Percentiles rank a stretch among this genome's conserved stretches.
These are phyloP conservation scores for Odocoileus hemionus DNA, from an alignment of 2,113 vertebrate genomes.

Conservation along the genomic window DNA sequence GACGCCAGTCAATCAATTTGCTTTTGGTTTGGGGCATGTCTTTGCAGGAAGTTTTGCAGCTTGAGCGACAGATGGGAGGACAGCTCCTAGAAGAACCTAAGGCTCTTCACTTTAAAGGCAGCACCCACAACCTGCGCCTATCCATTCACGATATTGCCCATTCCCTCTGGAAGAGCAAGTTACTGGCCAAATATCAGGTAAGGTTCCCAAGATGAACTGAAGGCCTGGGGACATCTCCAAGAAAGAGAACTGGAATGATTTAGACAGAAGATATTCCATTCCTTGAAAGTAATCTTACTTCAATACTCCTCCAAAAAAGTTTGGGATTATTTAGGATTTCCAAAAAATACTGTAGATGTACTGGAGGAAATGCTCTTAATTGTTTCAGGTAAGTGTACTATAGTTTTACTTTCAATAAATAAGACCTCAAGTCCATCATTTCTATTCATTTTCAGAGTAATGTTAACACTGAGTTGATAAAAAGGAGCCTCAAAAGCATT, in stretches of 20 bases:
- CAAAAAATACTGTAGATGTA: neutral
- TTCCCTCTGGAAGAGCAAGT: slow-evolving; percentile 95
- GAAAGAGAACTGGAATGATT: neutral
- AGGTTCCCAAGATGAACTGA: neutral
- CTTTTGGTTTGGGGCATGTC: slow-evolving; percentile 32
- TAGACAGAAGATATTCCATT: neutral
- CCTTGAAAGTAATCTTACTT: neutral
- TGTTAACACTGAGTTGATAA: neutral
- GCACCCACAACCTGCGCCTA: slow-evolving; percentile 93
- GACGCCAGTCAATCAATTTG: neutral
- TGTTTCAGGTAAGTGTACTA: neutral
- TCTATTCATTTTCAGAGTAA: neutral
- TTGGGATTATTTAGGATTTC: neutral
- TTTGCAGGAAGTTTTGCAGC: slow-evolving; percentile 91
- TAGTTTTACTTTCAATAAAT: neutral
- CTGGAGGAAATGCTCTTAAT: neutral
- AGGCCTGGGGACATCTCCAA: neutral
- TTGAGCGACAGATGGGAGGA: slow-evolving; percentile 94
- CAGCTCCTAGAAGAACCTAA: slow-evolving; percentile 96
- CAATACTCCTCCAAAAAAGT: neutral
- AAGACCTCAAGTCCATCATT: neutral
- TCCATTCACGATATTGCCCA: slow-evolving; percentile 93
- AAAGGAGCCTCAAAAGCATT: neutral
- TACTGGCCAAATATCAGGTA: slow-evolving; percentile 96
- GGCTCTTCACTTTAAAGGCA: slow-evolving; percentile 95